phyloP scores from a whole-genome alignment of 2,888 invertebrate species.

The Trichopoda pennipes region DNA sequence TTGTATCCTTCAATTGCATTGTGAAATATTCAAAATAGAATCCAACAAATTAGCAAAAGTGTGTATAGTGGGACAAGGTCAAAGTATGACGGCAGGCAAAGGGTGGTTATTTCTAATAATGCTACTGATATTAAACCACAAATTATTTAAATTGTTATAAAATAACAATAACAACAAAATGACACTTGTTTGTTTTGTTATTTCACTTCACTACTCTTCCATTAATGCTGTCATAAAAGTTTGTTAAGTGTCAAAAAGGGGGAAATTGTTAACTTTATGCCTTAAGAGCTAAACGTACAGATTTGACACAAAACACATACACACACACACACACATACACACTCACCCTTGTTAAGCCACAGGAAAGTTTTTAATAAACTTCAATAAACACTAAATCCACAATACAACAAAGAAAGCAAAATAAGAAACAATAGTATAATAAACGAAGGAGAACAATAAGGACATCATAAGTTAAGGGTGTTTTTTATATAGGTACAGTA shows the following conservation, averaged over 20 bases:
- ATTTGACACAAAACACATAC: slow-evolving; percentile 4
- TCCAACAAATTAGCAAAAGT: slow-evolving; percentile 40
- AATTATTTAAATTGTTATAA: slow-evolving; percentile 67
- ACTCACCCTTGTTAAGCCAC: slow-evolving; percentile 30
- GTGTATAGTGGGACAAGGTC: background rate
- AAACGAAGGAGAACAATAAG: background rate
- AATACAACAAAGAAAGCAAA: background rate
- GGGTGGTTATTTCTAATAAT: slow-evolving; percentile 24
- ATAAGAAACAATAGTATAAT: background rate
- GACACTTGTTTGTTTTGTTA: slow-evolving; percentile 43
- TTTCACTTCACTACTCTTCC: slow-evolving; percentile 4
- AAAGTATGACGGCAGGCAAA: slow-evolving; percentile 3
- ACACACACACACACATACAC: too few relatives aligned
- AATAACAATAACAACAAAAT: slow-evolving; percentile 47
- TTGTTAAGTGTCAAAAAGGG: slow-evolving; percentile 61
- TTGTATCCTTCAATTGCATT: slow-evolving; percentile 55
- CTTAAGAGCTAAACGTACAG: slow-evolving; percentile 46
- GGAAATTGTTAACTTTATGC: slow-evolving; percentile 64
- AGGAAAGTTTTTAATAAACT: slow-evolving; percentile 43
- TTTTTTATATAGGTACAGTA: too few relatives aligned
- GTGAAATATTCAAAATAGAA: slow-evolving; percentile 46
- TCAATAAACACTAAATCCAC: slow-evolving; percentile 33
- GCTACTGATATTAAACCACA: slow-evolving; percentile 51
- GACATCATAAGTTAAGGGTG: too few relatives aligned
- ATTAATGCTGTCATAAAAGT: background rate